These are phyloP conservation scores for Micronycteris hirsuta DNA, from an alignment of 2,113 vertebrate species.

Conservation along the genomic window DNA sequence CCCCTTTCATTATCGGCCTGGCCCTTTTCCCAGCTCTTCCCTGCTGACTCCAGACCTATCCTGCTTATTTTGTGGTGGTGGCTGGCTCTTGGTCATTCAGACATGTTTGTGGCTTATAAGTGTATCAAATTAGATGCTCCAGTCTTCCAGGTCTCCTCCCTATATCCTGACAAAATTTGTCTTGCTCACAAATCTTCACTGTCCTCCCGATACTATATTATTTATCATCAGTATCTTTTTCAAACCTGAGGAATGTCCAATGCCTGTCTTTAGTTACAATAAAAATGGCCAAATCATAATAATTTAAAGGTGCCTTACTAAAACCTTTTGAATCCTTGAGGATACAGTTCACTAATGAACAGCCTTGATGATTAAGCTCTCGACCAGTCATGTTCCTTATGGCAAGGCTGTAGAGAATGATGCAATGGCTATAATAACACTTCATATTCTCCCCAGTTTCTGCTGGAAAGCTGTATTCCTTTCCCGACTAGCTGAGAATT, in stretches of 20 bases:
- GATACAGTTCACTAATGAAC: background rate
- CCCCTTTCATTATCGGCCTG: conserved; percentile 78
- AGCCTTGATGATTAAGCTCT: background rate
- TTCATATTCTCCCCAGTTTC: background rate
- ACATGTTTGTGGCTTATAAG: conserved; percentile 66
- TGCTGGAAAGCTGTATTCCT: background rate
- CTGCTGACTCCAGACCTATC: conserved; percentile 66
- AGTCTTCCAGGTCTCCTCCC: conserved; percentile 20
- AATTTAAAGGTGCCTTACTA: background rate
- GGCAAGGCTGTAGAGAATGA: background rate
- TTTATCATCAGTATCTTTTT: background rate
- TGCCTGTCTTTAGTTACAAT: background rate
- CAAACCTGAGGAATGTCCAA: background rate
- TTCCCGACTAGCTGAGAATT: background rate
- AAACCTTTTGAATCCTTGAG: background rate
- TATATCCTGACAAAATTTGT: conserved; percentile 16
- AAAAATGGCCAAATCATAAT: background rate
- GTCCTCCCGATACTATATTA: background rate
- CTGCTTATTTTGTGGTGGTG: conserved; percentile 54
- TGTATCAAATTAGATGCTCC: conserved; percentile 54
- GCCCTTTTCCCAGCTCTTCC: conserved; percentile 75
- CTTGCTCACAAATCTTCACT: background rate
- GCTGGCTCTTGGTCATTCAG: conserved; percentile 53
- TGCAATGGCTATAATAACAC: background rate
- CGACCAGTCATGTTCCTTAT: background rate